Conservation (phyloP, 2,113 vertebrate genomes). For the Sturnus vulgaris region DNA sequence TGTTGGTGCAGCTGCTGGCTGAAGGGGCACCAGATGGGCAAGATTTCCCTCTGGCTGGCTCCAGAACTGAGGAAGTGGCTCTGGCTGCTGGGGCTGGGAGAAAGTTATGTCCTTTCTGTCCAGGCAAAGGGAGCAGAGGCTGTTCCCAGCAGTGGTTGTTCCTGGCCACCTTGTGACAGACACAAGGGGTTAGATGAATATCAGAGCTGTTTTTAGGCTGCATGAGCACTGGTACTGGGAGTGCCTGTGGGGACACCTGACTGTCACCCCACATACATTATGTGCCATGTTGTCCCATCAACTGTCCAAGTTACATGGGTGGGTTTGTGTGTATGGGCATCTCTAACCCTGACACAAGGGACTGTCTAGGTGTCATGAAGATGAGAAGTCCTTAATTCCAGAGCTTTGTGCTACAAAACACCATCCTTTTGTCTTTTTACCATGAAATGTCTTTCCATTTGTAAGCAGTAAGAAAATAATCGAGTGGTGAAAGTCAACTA, state of each 20-base stretch:
- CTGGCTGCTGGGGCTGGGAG: not conserved
- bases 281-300: not conserved
- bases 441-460: not conserved
- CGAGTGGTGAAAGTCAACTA: not conserved
- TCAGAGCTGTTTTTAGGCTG: not conserved
- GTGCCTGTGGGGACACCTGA: not conserved
- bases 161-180: not conserved
- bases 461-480: not conserved
- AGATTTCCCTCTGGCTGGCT: not conserved
- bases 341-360: not conserved
- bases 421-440: not conserved
- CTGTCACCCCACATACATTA: not conserved
- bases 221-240: not conserved
- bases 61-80: not conserved
- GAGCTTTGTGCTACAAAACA: not conserved
- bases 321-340: not conserved
- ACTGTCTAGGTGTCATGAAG: not conserved
- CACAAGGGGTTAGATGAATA: not conserved
- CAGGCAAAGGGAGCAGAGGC: not conserved
- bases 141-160: not conserved
- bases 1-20: not conserved
- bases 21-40: not conserved
- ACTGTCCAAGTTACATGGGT: not conserved
- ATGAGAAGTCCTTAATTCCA: not conserved
- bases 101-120: fast-evolving